phyloP scores from a whole-genome alignment of 2,113 vertebrate species.

The Neomonachus schauinslandi region DNA sequence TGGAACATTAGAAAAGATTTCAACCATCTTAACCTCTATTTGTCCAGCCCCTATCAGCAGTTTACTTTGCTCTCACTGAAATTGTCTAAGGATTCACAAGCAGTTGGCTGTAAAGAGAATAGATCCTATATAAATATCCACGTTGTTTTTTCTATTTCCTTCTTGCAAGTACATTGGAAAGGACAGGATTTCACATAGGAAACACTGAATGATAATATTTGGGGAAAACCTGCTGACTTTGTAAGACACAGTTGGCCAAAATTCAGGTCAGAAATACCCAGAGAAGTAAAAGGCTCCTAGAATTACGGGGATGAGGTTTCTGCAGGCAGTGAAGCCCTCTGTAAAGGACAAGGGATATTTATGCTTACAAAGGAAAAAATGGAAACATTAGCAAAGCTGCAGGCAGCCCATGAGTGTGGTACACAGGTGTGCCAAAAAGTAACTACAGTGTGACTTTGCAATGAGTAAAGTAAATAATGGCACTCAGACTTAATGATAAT shows the following conservation, averaged over 20 bases:
- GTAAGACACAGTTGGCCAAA: conserved; percentile 81
- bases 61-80: conserved; percentile 28
- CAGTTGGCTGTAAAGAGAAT: conserved; percentile 56
- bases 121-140: conserved; percentile 70
- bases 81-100: conserved; percentile 58
- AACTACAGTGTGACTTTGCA: conserved; percentile 39
- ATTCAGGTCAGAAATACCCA: conserved; percentile 79
- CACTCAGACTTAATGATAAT: neutral
- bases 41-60: neutral
- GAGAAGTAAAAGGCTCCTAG: conserved; percentile 70
- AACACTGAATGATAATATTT: conserved; percentile 83
- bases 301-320: conserved; percentile 76
- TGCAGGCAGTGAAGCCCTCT: conserved; percentile 51
- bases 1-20: conserved; percentile 38
- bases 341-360: conserved; percentile 78
- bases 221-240: conserved; percentile 84
- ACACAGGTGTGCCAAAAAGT: conserved; percentile 63
- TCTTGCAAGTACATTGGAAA: conserved; percentile 81
- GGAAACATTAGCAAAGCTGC: conserved; percentile 60
- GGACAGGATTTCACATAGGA: conserved; percentile 83
- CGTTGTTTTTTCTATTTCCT: conserved; percentile 78
- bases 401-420: conserved; percentile 49
- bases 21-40: neutral
- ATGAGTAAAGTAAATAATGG: neutral
- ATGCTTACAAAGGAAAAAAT: conserved; percentile 75